A percentile compares a stretch with the other conserved stretches of the same genome.
Conservation (phyloP, 2,888 invertebrate genomes). For the Cataglyphis livida region DNA sequence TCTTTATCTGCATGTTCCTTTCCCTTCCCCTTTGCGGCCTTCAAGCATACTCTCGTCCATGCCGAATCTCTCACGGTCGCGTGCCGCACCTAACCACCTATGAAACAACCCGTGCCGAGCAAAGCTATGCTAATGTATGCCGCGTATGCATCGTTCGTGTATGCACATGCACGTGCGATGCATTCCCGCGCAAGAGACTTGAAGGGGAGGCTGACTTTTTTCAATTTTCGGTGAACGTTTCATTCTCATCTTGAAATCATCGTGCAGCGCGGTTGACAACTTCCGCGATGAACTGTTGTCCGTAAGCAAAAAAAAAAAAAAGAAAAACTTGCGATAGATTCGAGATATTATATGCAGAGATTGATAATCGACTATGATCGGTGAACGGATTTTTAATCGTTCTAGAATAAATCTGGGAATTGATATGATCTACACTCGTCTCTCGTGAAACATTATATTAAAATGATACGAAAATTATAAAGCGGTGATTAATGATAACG, state of each 20-base stretch:
- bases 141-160: conserved; percentile 68
- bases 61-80: conserved; percentile 74
- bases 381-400: background rate
- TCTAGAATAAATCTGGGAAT: conserved; percentile 1
- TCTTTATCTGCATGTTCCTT: conserved; percentile 10
- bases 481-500: conserved; percentile 72
- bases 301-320: background rate
- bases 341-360: background rate
- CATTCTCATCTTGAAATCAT: background rate
- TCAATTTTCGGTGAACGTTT: conserved; percentile 37
- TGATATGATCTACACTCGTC: background rate
- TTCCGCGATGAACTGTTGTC: background rate
- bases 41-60: conserved; percentile 56
- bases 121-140: conserved; percentile 79
- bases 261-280: background rate
- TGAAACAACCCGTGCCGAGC: conserved; percentile 77
- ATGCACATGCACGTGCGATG: conserved; percentile 66
- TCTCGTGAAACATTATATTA: conserved; percentile 62
- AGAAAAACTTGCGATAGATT: background rate
- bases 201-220: conserved; percentile 22
- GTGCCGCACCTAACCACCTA: conserved; percentile 78
- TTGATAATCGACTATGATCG: background rate
- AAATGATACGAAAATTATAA: conserved; percentile 75
- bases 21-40: conserved; percentile 40
- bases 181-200: conserved; percentile 61